Evolutionary conservation across 2,888 invertebrate species (phyloP).

Genomic region (Incurvaria masculella): DNA sequence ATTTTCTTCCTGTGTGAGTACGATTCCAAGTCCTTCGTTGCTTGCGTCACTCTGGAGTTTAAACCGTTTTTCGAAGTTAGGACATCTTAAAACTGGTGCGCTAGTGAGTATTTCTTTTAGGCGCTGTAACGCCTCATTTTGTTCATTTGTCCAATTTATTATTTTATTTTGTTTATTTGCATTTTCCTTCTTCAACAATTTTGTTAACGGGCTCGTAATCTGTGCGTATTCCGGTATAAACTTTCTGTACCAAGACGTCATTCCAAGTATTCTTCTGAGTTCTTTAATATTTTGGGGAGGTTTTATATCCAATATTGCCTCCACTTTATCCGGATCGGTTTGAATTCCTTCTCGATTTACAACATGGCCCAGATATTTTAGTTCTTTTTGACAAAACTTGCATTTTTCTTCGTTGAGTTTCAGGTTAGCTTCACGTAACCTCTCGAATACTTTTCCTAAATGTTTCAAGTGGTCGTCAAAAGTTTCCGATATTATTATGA

Average conservation of each 20-base stretch:
- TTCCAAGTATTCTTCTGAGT: slow-evolving; percentile 17
- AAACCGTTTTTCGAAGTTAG: slow-evolving; percentile 11
- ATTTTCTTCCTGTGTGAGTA: slow-evolving; percentile 13
- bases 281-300: slow-evolving; percentile 13
- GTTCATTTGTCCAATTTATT: neutral
- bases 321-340: slow-evolving; percentile 6
- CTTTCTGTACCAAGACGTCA: slow-evolving; percentile 18
- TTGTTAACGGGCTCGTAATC: slow-evolving; percentile 5
- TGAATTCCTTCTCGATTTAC: slow-evolving; percentile 7
- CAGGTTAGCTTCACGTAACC: slow-evolving; percentile 16
- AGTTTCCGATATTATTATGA: slow-evolving; percentile 9
- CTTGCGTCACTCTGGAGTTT: slow-evolving; percentile 13
- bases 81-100: slow-evolving; percentile 13
- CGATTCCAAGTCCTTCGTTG: slow-evolving; percentile 15
- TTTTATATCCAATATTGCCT: slow-evolving; percentile 5
- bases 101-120: slow-evolving; percentile 2
- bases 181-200: slow-evolving; percentile 3
- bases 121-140: neutral
- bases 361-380: slow-evolving; percentile 14
- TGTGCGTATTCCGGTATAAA: slow-evolving; percentile 11
- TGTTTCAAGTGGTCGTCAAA: slow-evolving; percentile 17
- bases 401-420: too few species aligned
- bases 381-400: slow-evolving; percentile 16
- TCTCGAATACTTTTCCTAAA: slow-evolving; percentile 14
- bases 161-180: too few species aligned